Base-by-base conservation (phyloP, 2,113 vertebrate species). In the Gavialis gangeticus region DNA sequence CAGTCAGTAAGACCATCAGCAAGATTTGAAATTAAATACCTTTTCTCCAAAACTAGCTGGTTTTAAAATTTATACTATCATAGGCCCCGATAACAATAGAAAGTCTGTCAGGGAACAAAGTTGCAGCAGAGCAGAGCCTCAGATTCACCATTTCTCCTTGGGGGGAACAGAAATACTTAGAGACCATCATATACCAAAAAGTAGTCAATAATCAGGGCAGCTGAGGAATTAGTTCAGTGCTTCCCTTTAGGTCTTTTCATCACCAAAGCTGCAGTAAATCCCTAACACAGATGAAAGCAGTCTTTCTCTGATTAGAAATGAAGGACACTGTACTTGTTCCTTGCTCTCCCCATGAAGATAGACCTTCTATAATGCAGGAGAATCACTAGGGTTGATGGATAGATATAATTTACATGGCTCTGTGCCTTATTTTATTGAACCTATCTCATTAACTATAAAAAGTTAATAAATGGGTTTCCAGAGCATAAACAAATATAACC, bases 401-500 rank as follows among this genome's bases (percentile, higher is more conserved):
- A 85, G 62, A 24, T 34, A 63, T 34, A 60, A 57, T 1, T 6
- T 28, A 12, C 5, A 3, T 0, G 0, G 3, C 59, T 16, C 21
- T 64, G 17, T 34, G 73, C 59, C 15, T 3, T 3, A 0, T 59
- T 87, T 77, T 75, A 54, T 62, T 79, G 55, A 80, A 24, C 57
- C 16, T 77, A 0, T 0, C 5, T 81, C 67, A 15, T 22, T 30
- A 85, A 66, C 27, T 59, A 87, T 17, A 63, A 37, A 75, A 92
- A n/a, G 18, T 64, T 67, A 67, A 46, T n/a, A 67, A 21, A 69
- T 34, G 17, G n/a, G 28, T 19, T 30, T 27, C 66, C 30, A 17
- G 34, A 69, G 34, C 21, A 69, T 19, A 21, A n/a, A 30, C 34
- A 34, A 34, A 69, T 21, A 69, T 30, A 17, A 34, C 19, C 21